Evolutionary conservation across 2,797 vertebrate species (phyloP), one percentile per base, ranked within the genome.

Genomic region (Furcifer pardalis): DNA sequence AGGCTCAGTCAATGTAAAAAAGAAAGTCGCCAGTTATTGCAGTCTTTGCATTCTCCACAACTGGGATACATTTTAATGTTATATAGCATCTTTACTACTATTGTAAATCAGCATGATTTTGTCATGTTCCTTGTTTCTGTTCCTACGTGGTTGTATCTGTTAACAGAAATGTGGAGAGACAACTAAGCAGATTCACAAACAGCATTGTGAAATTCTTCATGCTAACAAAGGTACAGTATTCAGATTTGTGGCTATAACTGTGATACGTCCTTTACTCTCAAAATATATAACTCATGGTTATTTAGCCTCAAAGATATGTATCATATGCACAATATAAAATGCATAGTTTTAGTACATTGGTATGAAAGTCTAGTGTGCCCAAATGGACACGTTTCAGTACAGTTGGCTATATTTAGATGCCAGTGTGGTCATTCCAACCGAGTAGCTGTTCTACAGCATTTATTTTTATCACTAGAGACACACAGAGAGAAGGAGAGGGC

Each of bases 371-470:
- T 66, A 79, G 62, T 32, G 60, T 90, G 90, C 87, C 44, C 19
- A 87, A 92, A 90, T 89, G 91, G 83, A 93, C 85, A 90, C 84
- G 80, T 92, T 92, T 91, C 89, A 86, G 89, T 92, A 91, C 88
- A 91, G 84, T 60, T 84, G 35, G 77, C 90, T 95, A 93, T 91
- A 92, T 95, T 94, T 95, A 94, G 92, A 63, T 82, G 81, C 82
- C 91, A 91, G 87, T 94, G 93, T 94, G 93, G 88, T 94, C 89
- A 85, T 88, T 62, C 84, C 90, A 89, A 87, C 88, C 81, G 91
- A 35, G 42, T 85, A 88, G 68, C 65, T 89, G 90, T 79, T 68
- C 77, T 89, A 83, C 88, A 79, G 83, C 80, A 84, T 52, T 86
- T 87, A 83, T 93, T 92, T 92, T 93, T 84, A 81, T 86, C 40